A percentile compares a stretch with the other conserved stretches of the same genome.
Evolutionary conservation across 2,113 vertebrate species (phyloP).

Genomic region (Tetrao urogallus): DNA sequence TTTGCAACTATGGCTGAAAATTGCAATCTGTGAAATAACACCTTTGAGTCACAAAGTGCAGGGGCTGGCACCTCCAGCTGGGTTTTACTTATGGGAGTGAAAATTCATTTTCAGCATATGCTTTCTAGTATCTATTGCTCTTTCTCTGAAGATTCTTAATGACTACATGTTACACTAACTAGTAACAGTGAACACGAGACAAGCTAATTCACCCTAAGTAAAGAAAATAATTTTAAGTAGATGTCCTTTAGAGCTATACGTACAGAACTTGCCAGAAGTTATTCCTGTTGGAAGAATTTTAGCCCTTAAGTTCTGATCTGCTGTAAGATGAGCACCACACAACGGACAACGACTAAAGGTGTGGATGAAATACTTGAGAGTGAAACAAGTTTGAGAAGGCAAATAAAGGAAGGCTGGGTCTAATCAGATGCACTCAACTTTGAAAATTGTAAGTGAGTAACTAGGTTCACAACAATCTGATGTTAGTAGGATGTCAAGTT

Average conservation of each 20-base stretch:
- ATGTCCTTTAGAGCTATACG: background rate
- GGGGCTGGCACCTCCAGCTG: background rate
- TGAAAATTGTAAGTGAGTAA: background rate
- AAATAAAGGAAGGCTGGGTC: background rate
- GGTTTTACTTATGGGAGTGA: background rate
- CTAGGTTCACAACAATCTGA: background rate
- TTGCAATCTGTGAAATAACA: fast-evolving
- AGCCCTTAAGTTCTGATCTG: background rate
- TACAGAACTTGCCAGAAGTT: background rate
- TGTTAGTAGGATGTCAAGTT: background rate
- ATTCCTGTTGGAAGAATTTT: background rate
- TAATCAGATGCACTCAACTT: background rate
- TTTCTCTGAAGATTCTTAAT: background rate
- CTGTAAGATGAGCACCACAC: background rate
- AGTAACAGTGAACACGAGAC: background rate
- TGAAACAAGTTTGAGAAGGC: background rate
- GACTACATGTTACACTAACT: background rate
- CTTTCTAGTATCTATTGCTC: background rate
- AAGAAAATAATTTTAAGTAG: background rate
- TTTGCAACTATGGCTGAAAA: background rate
- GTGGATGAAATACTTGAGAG: background rate
- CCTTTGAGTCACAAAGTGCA: background rate
- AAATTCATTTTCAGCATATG: background rate
- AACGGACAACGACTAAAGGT: background rate
- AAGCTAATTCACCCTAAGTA: background rate